Conservation (phyloP, 53 echinoderm and acorn worm genomes). For the Arbacia lixula region DNA sequence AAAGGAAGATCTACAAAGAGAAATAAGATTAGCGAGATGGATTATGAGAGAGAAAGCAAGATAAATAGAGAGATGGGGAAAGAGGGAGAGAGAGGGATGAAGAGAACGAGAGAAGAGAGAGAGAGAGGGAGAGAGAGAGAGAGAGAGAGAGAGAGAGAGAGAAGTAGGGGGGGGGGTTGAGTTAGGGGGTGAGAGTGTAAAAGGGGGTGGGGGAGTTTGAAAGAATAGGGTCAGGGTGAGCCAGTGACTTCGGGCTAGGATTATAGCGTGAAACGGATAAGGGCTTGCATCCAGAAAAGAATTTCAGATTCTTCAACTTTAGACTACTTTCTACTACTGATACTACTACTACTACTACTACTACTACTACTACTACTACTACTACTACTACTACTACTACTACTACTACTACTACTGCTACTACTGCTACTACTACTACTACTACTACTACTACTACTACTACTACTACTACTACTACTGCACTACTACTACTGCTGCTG, state of each 20-base stretch:
- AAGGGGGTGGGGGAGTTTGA: neutral
- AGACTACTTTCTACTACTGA: too few species aligned
- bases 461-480: neutral
- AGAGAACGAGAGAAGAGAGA: neutral
- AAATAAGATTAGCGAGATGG: too few species aligned
- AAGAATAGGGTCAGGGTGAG: slow-evolving; percentile 35
- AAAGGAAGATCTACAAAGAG: too few species aligned
- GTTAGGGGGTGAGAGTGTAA: neutral
- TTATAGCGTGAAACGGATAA: slow-evolving; percentile 41
- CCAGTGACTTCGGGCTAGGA: slow-evolving; percentile 23
- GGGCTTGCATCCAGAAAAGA: slow-evolving; percentile 17
- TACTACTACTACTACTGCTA: neutral
- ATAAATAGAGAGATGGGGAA: neutral
- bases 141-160: neutral
- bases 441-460: neutral
- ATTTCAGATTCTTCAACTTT: too few species aligned
- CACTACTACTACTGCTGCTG: neutral
- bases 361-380: neutral
- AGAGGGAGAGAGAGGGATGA: neutral
- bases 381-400: neutral
- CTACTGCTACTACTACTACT: neutral
- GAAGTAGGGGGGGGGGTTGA: neutral
- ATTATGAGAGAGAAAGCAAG: too few species aligned
- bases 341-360: too few species aligned
- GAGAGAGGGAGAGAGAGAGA: neutral